phyloP scores from a whole-genome alignment of 2,797 vertebrate species.

The Eulemur coronatus region DNA sequence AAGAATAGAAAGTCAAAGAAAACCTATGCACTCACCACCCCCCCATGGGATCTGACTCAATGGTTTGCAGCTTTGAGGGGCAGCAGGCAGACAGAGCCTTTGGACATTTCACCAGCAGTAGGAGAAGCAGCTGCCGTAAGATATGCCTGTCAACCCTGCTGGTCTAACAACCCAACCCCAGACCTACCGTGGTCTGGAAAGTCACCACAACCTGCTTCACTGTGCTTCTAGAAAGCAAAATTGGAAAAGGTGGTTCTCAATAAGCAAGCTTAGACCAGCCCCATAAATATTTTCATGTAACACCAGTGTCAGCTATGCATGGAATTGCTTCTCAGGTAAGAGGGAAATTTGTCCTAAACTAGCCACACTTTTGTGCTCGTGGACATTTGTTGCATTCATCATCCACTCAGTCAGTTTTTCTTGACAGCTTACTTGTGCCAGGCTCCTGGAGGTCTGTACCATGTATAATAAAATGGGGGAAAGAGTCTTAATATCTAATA shows the following conservation, averaged over 20 bases:
- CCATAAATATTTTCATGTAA: slow-evolving; percentile 29
- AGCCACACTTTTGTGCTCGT: background rate
- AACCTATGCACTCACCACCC: slow-evolving; percentile 44
- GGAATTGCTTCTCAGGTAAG: background rate
- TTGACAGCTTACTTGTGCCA: background rate
- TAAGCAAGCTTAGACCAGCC: background rate
- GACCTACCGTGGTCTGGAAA: background rate
- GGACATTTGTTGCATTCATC: background rate
- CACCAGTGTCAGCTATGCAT: background rate
- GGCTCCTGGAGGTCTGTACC: background rate
- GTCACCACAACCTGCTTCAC: background rate
- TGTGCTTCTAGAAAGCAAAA: slow-evolving; percentile 32
- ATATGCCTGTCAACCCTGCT: background rate
- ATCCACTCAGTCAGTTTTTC: background rate
- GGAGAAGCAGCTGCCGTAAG: slow-evolving; percentile 1
- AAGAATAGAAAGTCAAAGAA: slow-evolving; percentile 63
- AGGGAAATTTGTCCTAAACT: background rate
- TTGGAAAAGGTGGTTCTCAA: slow-evolving; percentile 36
- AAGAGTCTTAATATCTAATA: background rate
- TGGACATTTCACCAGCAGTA: slow-evolving; percentile 28
- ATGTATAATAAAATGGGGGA: background rate
- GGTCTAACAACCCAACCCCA: background rate
- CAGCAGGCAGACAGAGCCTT: slow-evolving; percentile 38
- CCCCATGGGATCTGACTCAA: slow-evolving; percentile 3
- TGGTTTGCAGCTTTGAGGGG: slow-evolving; percentile 52